phyloP scores from a whole-genome alignment of 2,113 vertebrate species.

The Raja brachyura region DNA sequence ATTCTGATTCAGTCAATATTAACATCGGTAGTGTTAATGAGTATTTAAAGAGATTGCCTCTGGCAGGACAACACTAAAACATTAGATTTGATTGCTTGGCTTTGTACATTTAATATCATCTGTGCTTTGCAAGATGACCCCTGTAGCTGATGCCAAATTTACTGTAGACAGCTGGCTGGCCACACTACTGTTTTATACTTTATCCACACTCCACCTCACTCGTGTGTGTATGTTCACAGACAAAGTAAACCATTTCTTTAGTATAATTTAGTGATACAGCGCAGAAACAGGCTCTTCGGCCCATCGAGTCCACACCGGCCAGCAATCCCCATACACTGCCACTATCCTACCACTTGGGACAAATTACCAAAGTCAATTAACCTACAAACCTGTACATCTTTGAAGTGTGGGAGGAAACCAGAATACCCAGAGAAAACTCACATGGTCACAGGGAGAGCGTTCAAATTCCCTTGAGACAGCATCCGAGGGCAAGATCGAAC shows the following conservation, averaged over 20 bases:
- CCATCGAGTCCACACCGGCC: no score
- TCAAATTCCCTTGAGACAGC: no score
- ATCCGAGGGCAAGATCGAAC: no score
- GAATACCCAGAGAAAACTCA: no score
- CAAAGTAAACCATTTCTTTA: neutral
- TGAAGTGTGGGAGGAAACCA: no score
- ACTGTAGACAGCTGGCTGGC: neutral
- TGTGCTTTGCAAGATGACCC: neutral
- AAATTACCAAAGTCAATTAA: no score
- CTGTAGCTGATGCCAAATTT: neutral
- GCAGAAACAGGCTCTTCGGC: no score
- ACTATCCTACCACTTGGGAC: no score
- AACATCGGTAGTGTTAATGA: neutral
- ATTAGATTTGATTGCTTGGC: neutral
- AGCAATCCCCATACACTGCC: no score
- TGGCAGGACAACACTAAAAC: neutral
- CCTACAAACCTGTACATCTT: no score
- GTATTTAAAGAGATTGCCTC: constrained; percentile 31
- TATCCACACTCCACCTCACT: neutral
- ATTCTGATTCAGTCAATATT: constrained; percentile 21
- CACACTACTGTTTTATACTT: neutral
- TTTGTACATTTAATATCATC: constrained; percentile 4
- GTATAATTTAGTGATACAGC: no score
- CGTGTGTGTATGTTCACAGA: neutral
- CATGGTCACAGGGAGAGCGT: no score